Percentiles rank a stretch among this genome's conserved stretches.
These are phyloP conservation scores for Bubo bubo DNA, from an alignment of 2,113 vertebrate genomes.

Conservation along the genomic window DNA sequence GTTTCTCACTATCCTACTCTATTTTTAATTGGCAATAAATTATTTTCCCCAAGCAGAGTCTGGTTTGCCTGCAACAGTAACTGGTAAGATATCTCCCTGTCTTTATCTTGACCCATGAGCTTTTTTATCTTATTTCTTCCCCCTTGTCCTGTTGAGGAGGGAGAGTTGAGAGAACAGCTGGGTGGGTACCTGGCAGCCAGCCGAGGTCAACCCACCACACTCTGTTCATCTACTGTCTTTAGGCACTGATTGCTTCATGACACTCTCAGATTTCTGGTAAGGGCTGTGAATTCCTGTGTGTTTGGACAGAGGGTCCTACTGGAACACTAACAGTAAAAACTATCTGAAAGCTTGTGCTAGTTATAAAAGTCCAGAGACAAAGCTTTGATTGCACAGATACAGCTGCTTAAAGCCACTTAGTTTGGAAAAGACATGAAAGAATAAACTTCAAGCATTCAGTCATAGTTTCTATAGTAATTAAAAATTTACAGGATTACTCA, in stretches of 20 bases:
- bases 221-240: background rate
- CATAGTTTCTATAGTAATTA: background rate
- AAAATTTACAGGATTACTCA: background rate
- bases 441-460: background rate
- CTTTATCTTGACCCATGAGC: background rate
- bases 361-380: background rate
- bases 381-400: background rate
- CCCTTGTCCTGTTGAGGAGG: background rate
- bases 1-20: background rate
- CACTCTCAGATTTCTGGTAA: background rate
- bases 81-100: background rate
- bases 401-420: slow-evolving; percentile 7
- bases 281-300: background rate
- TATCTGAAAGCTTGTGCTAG: background rate
- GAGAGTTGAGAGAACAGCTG: background rate
- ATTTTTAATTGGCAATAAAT: background rate
- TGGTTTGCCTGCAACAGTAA: background rate
- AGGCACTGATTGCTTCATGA: background rate
- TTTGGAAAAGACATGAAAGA: background rate
- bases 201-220: background rate
- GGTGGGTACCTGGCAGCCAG: background rate
- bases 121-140: background rate
- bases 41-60: background rate
- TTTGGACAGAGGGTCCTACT: background rate
- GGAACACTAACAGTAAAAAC: background rate